Evolutionary conservation across 2,888 invertebrate species (phyloP).

Genomic region (Pristionchus japonicus): DNA sequence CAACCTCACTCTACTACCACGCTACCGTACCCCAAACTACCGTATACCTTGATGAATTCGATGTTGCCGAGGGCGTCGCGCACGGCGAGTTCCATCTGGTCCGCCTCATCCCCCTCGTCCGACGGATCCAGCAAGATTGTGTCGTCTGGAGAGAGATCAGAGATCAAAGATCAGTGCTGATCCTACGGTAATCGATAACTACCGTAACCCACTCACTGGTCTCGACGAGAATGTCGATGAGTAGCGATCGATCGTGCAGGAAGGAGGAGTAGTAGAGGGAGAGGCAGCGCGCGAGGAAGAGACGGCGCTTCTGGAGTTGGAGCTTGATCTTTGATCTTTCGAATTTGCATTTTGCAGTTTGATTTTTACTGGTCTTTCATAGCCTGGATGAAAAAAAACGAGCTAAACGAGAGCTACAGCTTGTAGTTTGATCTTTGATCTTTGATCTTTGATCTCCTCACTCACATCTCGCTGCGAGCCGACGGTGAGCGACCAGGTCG

Average conservation of each 20-base stretch:
- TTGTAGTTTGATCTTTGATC: neutral
- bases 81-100: constrained; percentile 9
- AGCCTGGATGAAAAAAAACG: too few species aligned
- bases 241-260: constrained; percentile 20
- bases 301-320: constrained; percentile 10
- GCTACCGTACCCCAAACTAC: neutral
- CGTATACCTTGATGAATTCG: neutral
- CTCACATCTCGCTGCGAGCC: constrained; percentile 14
- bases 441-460: constrained; percentile 14
- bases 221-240: constrained; percentile 24
- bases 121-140: neutral
- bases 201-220: neutral
- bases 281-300: constrained; percentile 26
- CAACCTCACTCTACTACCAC: too few species aligned
- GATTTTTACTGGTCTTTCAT: too few species aligned
- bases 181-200: neutral
- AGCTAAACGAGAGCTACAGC: too few species aligned
- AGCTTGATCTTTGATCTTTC: neutral
- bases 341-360: too few species aligned
- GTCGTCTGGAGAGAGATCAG: neutral
- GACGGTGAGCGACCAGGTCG: constrained; percentile 29
- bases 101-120: neutral
- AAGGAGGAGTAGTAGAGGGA: constrained; percentile 44
- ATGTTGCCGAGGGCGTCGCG: constrained; percentile 2
- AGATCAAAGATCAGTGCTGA: neutral